These are phyloP conservation scores for Drosophila lacicola DNA, from an alignment of 2,888 invertebrate species.

Conservation along the genomic window DNA sequence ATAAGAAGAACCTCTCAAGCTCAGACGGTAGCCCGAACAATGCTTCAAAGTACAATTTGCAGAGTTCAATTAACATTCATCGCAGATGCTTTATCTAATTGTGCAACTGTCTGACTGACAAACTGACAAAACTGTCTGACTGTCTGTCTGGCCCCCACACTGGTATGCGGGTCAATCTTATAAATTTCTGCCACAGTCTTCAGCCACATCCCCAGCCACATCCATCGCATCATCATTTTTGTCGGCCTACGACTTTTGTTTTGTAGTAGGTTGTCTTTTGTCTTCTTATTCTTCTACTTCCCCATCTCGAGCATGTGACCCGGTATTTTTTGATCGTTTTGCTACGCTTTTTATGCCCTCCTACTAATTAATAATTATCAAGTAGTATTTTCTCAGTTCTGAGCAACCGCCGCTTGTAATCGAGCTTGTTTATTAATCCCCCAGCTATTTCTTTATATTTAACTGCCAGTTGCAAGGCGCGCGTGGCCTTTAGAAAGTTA, in stretches of 20 bases:
- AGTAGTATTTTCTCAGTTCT: conserved; percentile 56
- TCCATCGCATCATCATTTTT: conserved; percentile 28
- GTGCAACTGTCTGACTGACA: conserved; percentile 50
- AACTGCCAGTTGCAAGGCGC: conserved; percentile 13
- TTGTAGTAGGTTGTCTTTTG: conserved; percentile 37
- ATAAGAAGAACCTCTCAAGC: conserved; percentile 34
- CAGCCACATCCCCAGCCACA: conserved; percentile 45
- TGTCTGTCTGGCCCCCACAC: conserved; percentile 48
- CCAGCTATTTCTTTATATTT: conserved; percentile 1
- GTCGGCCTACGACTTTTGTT: conserved; percentile 55
- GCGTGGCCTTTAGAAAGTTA: conserved; percentile 42
- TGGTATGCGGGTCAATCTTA: conserved; percentile 75
- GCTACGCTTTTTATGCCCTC: conserved; percentile 74
- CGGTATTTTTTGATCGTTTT: conserved; percentile 75
- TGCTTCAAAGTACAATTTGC: conserved; percentile 56
- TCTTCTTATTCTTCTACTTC: conserved; percentile 3
- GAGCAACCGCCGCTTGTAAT: conserved; percentile 51
- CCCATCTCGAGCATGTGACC: conserved; percentile 59
- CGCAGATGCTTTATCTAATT: conserved; percentile 71
- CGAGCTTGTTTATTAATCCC: conserved; percentile 62
- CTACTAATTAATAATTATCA: conserved; percentile 75
- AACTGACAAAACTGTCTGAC: conserved; percentile 18
- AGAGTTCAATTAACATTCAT: conserved; percentile 77
- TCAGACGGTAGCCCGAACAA: conserved; percentile 41
- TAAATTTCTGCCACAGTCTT: conserved; percentile 51